Percentiles rank a stretch among this genome's conserved stretches.
These are phyloP conservation scores for Tipula confusa DNA, from an alignment of 2,888 invertebrate genomes.

Conservation along the genomic window DNA sequence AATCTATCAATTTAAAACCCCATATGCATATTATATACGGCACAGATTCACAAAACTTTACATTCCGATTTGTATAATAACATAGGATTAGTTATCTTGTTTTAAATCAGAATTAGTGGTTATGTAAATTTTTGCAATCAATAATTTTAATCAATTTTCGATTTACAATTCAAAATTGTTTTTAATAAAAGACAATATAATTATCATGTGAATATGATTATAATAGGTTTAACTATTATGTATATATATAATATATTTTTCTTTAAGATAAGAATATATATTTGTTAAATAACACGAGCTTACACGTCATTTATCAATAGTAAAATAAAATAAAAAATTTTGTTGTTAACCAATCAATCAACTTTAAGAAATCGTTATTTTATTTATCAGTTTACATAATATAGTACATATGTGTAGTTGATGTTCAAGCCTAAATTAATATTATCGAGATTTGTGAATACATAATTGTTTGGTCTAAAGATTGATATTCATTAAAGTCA, in stretches of 20 bases:
- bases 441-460: not conserved
- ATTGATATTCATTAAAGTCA: not conserved
- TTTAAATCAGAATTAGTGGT: not conserved
- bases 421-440: not conserved
- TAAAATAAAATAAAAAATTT: not conserved
- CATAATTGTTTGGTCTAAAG: not conserved
- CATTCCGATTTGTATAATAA: not conserved
- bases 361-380: not conserved
- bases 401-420: not conserved
- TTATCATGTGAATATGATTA: conserved; percentile 12
- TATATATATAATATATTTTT: no score
- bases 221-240: not conserved
- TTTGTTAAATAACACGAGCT: not conserved
- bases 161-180: not conserved
- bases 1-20: not conserved
- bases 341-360: not conserved
- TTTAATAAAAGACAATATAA: conserved; percentile 3
- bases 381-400: not conserved
- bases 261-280: not conserved
- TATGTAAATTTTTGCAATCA: not conserved
- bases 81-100: not conserved
- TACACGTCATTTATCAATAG: not conserved
- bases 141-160: not conserved
- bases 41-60: not conserved
- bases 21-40: not conserved